phyloP scores from a whole-genome alignment of 2,113 vertebrate genomes.

The Microtus oregoni region DNA sequence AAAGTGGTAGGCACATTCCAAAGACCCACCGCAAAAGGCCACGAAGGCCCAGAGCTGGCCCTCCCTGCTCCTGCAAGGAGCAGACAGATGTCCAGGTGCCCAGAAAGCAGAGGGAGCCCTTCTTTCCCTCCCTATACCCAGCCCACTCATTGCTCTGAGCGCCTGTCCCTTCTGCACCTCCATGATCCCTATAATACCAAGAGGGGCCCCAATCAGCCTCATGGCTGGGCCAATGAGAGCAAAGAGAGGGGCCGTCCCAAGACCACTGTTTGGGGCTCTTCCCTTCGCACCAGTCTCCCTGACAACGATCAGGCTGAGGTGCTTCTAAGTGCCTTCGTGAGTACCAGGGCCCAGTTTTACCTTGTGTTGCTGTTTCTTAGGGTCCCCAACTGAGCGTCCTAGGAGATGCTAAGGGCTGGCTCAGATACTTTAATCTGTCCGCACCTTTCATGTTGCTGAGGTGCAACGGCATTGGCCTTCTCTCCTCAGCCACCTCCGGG shows the following conservation, averaged over 20 bases:
- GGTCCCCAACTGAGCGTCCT: neutral
- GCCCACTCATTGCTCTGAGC: neutral
- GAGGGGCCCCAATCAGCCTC: neutral
- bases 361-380: neutral
- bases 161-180: neutral
- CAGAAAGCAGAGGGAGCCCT: too few species aligned
- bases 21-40: neutral
- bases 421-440: neutral
- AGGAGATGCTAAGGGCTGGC: neutral
- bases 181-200: neutral
- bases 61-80: accelerated
- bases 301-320: neutral
- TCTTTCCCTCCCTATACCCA: accelerated
- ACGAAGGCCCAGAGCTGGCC: accelerated
- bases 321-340: neutral
- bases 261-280: neutral
- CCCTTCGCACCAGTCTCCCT: neutral
- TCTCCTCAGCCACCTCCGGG: neutral
- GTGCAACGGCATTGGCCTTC: neutral
- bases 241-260: neutral
- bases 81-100: neutral
- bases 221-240: neutral
- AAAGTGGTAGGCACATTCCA: neutral
- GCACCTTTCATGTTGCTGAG: neutral
- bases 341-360: neutral